Conservation (phyloP, 2,113 vertebrate genomes). For the Caretta caretta region DNA sequence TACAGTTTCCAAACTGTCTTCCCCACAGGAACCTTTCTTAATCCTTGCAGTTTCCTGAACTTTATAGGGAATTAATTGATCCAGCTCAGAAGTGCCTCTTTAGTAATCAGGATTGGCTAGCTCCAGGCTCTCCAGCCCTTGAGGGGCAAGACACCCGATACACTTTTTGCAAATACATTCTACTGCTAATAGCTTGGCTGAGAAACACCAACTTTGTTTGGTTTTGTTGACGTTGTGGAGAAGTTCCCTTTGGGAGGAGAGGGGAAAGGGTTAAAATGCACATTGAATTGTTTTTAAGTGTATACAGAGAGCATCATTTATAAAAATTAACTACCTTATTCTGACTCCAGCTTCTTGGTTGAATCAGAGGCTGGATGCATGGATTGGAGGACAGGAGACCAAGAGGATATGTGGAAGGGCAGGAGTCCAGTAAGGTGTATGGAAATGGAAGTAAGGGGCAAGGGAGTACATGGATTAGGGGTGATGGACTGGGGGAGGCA, state of each 20-base stretch:
- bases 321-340: accelerated
- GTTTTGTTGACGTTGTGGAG: no score
- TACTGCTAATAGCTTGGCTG: no score
- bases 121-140: not conserved
- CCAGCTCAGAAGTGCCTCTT: not conserved
- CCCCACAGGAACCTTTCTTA: no score
- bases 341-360: not conserved
- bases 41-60: not conserved
- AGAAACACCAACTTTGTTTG: no score
- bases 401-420: not conserved
- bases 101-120: not conserved
- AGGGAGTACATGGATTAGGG: not conserved
- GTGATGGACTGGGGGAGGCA: not conserved
- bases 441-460: not conserved
- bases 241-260: not conserved
- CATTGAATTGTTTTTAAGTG: not conserved
- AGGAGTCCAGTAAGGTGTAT: not conserved
- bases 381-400: not conserved
- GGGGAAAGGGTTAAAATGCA: not conserved
- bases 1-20: not conserved
- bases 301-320: not conserved
- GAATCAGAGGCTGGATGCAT: not conserved
- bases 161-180: not conserved
- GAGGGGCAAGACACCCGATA: not conserved
- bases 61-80: not conserved